Percentiles rank a stretch among this genome's conserved stretches.
Evolutionary conservation across 30 jellyfish, hydroid and myxozoan genomes (phyloP).

Genomic region (Hydractinia echinata): DNA sequence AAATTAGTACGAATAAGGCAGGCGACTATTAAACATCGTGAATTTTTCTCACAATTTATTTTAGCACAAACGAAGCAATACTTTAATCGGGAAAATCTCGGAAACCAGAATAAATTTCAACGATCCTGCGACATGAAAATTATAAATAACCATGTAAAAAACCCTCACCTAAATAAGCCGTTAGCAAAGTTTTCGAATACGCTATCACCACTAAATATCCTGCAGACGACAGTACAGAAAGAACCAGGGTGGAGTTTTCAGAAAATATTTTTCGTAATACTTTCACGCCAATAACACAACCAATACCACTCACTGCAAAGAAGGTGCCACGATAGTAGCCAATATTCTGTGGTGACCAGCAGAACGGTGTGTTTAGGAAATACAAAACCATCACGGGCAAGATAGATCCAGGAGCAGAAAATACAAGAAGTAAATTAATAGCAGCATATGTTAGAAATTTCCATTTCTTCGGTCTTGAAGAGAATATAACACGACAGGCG

Average conservation of each 20-base stretch:
- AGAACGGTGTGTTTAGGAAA: slow-evolving; percentile 63
- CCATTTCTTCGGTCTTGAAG: background rate
- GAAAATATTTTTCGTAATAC: slow-evolving; percentile 23
- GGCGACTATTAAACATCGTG: too few species aligned
- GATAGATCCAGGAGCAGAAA: background rate
- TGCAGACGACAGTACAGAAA: slow-evolving; percentile 41
- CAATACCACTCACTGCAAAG: slow-evolving; percentile 55
- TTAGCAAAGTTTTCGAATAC: background rate
- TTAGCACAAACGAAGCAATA: too few species aligned
- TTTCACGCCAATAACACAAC: slow-evolving; percentile 62
- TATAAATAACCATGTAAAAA: background rate
- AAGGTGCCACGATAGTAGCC: slow-evolving; percentile 67
- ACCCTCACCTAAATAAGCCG: slow-evolving; percentile 11
- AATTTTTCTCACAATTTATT: too few species aligned
- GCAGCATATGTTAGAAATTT: background rate
- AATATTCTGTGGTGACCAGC: slow-evolving; percentile 49
- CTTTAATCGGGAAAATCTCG: too few species aligned
- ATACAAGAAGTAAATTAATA: background rate
- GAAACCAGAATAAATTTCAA: too few species aligned
- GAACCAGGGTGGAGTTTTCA: slow-evolving; percentile 3
- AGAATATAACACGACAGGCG: background rate
- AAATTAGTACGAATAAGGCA: too few species aligned
- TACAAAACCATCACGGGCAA: slow-evolving; percentile 31
- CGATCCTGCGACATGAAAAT: background rate
- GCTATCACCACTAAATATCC: slow-evolving; percentile 34